These are phyloP conservation scores for Magallana ariakensis DNA, from an alignment of 1,140 invertebrate species.

Conservation along the genomic window DNA sequence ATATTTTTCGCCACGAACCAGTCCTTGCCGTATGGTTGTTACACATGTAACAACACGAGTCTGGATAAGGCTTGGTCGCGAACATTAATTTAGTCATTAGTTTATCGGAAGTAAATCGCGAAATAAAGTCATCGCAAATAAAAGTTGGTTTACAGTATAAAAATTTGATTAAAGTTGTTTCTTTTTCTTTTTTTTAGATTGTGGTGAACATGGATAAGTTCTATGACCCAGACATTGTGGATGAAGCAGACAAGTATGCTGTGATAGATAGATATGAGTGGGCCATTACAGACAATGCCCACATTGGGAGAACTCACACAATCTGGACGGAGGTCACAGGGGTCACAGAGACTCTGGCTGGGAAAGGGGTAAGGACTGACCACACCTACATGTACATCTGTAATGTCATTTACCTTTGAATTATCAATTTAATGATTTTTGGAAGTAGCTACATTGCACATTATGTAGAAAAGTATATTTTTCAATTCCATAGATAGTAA, in stretches of 20 bases:
- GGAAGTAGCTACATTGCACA: no score
- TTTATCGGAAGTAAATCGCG: no score
- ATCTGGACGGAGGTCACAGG: constrained; percentile 39
- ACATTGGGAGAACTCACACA: constrained; percentile 38
- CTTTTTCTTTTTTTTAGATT: constrained; percentile 44
- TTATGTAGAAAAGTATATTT: neutral
- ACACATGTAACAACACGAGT: no score
- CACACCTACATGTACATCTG: no score
- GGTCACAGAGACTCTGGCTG: neutral
- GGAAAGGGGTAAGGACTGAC: neutral
- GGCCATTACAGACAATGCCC: constrained; percentile 53
- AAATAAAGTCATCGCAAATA: no score
- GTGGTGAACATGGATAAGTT: constrained; percentile 47
- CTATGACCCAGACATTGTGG: constrained; percentile 54
- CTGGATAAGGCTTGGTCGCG: no score
- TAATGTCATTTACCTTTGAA: no score
- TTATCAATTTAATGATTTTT: no score
- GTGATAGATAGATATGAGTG: constrained; percentile 57
- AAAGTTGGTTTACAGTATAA: no score
- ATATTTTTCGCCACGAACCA: no score
- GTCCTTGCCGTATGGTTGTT: no score
- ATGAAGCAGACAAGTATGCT: constrained; percentile 34
- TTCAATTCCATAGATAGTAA: neutral
- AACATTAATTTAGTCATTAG: no score
- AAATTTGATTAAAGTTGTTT: neutral